Evolutionary conservation across 2,797 vertebrate species (phyloP).

Genomic region (Phrynocephalus forsythii): DNA sequence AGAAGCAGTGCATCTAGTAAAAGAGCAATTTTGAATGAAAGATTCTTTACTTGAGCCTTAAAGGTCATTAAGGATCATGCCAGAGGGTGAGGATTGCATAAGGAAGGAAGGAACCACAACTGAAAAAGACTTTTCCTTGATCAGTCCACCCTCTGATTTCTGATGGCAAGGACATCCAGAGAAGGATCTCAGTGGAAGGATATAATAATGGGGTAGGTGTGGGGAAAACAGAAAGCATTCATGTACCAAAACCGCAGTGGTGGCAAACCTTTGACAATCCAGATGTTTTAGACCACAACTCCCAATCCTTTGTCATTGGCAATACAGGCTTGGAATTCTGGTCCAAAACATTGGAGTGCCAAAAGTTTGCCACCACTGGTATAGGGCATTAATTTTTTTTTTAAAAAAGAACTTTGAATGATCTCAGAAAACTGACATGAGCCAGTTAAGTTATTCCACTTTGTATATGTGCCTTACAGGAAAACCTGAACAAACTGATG

Average conservation of each 20-base stretch:
- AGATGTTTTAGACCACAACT: no score
- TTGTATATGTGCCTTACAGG: constrained; percentile 75
- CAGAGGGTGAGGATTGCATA: background rate
- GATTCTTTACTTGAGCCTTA: background rate
- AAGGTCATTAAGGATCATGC: background rate
- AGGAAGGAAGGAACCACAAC: background rate
- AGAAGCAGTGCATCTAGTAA: background rate
- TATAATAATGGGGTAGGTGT: background rate
- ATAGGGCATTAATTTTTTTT: no score
- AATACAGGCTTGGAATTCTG: no score
- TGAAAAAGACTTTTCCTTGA: background rate
- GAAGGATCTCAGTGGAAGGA: background rate
- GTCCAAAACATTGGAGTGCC: no score
- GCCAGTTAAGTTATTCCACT: constrained; percentile 27
- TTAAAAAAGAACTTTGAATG: background rate
- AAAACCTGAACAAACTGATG: constrained; percentile 95
- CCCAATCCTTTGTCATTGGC: no score
- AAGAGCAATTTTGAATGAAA: background rate
- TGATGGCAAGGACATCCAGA: background rate
- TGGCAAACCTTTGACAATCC: no score
- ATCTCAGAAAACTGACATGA: background rate
- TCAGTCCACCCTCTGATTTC: background rate
- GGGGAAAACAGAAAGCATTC: background rate
- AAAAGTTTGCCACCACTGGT: no score
- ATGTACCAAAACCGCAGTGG: background rate